phyloP scores from a whole-genome alignment of 2,797 vertebrate genomes.

The Poecile montanus region DNA sequence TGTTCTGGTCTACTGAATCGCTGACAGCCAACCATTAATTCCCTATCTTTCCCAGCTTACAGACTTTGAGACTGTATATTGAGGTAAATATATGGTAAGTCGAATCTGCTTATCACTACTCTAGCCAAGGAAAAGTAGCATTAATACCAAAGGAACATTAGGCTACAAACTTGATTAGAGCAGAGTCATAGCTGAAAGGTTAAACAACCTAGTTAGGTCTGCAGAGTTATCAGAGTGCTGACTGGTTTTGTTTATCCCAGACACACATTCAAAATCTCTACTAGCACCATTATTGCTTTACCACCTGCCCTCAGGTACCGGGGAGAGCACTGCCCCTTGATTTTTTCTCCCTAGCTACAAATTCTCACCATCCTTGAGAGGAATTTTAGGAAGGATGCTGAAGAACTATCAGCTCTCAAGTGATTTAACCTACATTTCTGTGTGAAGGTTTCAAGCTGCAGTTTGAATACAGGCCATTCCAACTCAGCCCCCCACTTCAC shows the following conservation, averaged over 20 bases:
- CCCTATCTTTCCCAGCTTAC: not conserved
- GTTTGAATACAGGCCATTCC: not conserved
- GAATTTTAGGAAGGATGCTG: not conserved
- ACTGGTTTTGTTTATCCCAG: not conserved
- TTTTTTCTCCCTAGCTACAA: not conserved
- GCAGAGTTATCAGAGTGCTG: not conserved
- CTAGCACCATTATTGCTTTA: not conserved
- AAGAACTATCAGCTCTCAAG: not conserved
- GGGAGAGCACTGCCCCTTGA: not conserved
- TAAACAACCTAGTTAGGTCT: not conserved
- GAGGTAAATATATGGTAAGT: not conserved
- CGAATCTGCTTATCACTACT: not conserved
- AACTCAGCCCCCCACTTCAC: not conserved
- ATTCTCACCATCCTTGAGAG: not conserved
- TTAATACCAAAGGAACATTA: not conserved
- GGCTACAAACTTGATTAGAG: not conserved
- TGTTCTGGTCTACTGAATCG: not conserved
- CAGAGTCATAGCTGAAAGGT: not conserved
- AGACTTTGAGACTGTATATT: not conserved
- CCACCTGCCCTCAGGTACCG: not conserved
- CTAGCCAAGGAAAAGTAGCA: not conserved
- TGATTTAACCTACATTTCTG: slow-evolving; percentile 12
- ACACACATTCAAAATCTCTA: not conserved
- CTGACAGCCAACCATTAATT: not conserved
- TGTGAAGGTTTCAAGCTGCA: not conserved